Evolutionary conservation across 1,140 invertebrate genomes (phyloP).

Genomic region (Rhopalosiphum padi): DNA sequence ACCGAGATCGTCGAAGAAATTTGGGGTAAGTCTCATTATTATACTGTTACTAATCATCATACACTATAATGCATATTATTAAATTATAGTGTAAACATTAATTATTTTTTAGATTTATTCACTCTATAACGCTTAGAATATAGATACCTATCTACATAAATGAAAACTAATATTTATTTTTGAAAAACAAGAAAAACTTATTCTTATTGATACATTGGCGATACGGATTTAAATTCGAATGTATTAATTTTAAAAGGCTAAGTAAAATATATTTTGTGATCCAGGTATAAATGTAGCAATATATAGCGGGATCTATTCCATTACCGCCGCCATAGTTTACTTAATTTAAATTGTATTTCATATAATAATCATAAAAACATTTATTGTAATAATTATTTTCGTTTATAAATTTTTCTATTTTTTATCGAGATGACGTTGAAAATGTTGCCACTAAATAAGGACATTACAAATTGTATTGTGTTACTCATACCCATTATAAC

Average conservation of each 20-base stretch:
- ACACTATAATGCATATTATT: background rate
- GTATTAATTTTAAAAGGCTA: background rate
- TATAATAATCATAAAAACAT: background rate
- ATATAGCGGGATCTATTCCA: background rate
- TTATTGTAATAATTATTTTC: background rate
- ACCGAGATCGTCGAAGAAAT: slow-evolving; percentile 61
- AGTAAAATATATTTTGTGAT: background rate
- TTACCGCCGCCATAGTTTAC: background rate
- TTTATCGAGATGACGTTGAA: background rate
- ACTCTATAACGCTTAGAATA: background rate
- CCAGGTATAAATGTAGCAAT: background rate
- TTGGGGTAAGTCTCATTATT: slow-evolving; percentile 1
- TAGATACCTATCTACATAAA: too few relatives aligned
- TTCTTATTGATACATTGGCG: background rate
- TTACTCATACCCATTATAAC: background rate
- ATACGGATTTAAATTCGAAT: background rate
- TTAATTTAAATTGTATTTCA: background rate
- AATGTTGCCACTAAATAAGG: background rate
- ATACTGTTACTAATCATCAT: background rate
- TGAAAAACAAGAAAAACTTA: background rate
- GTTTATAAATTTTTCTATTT: background rate
- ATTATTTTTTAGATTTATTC: background rate
- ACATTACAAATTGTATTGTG: background rate
- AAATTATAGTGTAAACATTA: background rate
- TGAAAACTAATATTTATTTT: too few relatives aligned